These are phyloP conservation scores for Ceratitis capitata DNA, from an alignment of 1,140 invertebrate genomes.

Conservation along the genomic window DNA sequence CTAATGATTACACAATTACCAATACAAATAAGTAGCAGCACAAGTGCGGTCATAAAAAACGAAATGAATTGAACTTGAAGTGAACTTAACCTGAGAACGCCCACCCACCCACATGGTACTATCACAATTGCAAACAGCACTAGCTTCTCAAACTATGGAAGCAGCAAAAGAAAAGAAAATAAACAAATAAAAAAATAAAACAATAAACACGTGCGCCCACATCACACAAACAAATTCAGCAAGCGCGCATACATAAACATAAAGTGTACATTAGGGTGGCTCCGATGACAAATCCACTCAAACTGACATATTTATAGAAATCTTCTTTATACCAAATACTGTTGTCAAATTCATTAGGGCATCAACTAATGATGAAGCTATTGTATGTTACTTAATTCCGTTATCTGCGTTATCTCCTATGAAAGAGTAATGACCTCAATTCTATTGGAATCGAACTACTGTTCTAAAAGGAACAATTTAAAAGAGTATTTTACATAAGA, in stretches of 20 bases:
- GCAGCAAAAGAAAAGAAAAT: background rate
- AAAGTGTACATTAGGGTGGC: background rate
- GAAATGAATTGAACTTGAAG: conserved; percentile 14
- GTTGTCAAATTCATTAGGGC: no score
- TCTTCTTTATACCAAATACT: no score
- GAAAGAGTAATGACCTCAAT: no score
- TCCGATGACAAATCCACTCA: background rate
- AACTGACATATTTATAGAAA: no score
- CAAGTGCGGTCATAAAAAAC: background rate
- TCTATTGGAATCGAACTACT: no score
- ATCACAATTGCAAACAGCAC: background rate
- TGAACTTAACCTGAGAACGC: conserved; percentile 32
- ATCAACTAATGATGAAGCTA: no score
- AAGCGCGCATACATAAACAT: background rate
- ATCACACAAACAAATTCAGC: background rate
- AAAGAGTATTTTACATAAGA: no score
- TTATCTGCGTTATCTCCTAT: no score
- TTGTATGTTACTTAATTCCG: no score
- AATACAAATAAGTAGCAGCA: background rate
- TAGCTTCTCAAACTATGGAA: background rate
- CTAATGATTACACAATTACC: conserved; percentile 17
- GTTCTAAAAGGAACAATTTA: no score
- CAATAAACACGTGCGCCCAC: background rate
- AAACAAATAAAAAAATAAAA: background rate
- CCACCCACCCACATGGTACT: conserved; percentile 24